These are phyloP conservation scores for Merodon equestris DNA, from an alignment of 2,888 invertebrate species.

Conservation along the genomic window DNA sequence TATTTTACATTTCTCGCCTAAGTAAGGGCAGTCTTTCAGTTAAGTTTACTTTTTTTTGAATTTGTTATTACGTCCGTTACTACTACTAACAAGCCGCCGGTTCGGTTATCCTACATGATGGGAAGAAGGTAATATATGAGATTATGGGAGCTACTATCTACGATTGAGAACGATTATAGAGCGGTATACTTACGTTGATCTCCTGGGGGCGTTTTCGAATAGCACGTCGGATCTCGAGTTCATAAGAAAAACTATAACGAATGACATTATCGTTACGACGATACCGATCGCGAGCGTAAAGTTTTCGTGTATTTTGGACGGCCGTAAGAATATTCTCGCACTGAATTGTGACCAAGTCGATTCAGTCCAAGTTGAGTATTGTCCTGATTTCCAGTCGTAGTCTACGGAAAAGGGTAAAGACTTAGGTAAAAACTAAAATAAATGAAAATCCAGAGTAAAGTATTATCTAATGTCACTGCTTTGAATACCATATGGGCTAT, in stretches of 20 bases:
- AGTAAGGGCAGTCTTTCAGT: conserved; percentile 68
- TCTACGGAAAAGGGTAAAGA: conserved; percentile 79
- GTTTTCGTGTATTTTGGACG: conserved; percentile 79
- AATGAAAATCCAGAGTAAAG: not conserved
- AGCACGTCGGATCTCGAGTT: conserved; percentile 77
- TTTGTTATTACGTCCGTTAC: conserved; percentile 28
- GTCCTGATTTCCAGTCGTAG: conserved; percentile 87
- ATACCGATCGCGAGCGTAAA: conserved; percentile 76
- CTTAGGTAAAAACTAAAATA: no score
- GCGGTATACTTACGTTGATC: conserved; percentile 75
- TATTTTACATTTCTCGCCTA: conserved; percentile 66
- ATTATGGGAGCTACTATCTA: conserved; percentile 41
- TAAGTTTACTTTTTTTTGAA: conserved; percentile 58
- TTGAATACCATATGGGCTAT: not conserved
- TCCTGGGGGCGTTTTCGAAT: conserved; percentile 76
- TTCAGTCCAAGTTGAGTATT: conserved; percentile 93
- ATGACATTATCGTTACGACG: conserved; percentile 76
- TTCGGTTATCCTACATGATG: conserved; percentile 73
- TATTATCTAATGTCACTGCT: not conserved
- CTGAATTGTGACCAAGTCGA: conserved; percentile 88
- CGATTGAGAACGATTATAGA: conserved; percentile 4
- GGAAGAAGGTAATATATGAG: conserved; percentile 45
- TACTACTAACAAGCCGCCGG: conserved; percentile 76
- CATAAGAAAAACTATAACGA: conserved; percentile 77
- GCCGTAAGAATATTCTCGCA: conserved; percentile 88